phyloP scores from a whole-genome alignment of 2,888 invertebrate genomes.

The Monoplex corrugatus region DNA sequence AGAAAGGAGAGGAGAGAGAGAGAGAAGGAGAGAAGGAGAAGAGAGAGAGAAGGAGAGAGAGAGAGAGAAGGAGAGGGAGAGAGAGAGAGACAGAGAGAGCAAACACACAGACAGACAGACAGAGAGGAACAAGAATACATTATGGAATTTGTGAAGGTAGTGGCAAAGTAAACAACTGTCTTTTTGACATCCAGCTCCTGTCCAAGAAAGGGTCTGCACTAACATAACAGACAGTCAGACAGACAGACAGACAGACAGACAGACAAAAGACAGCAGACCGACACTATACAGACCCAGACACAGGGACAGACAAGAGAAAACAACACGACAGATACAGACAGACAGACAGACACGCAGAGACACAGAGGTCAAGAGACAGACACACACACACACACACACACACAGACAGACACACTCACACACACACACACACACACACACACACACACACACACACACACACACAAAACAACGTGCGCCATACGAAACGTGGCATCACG shows the following conservation, averaged over 20 bases:
- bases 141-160: too few relatives aligned
- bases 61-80: not conserved
- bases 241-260: not conserved
- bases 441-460: not conserved
- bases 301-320: not conserved
- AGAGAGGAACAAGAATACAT: too few relatives aligned
- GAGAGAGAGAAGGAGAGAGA: not conserved
- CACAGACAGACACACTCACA: not conserved
- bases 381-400: not conserved
- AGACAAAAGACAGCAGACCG: not conserved
- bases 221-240: constrained; percentile 14
- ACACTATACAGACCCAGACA: too few relatives aligned
- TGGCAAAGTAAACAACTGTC: too few relatives aligned
- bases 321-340: not conserved
- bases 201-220: too few relatives aligned
- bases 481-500: too few relatives aligned
- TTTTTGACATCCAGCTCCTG: too few relatives aligned
- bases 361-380: not conserved
- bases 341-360: too few relatives aligned
- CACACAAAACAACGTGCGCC: too few relatives aligned
- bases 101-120: not conserved
- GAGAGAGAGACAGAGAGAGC: not conserved
- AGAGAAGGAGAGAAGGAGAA: not conserved
- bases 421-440: not conserved
- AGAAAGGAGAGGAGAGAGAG: not conserved